A percentile compares a stretch with the other conserved stretches of the same genome.
Evolutionary conservation across 2,888 invertebrate genomes (phyloP).

Genomic region (Troilus luridus): DNA sequence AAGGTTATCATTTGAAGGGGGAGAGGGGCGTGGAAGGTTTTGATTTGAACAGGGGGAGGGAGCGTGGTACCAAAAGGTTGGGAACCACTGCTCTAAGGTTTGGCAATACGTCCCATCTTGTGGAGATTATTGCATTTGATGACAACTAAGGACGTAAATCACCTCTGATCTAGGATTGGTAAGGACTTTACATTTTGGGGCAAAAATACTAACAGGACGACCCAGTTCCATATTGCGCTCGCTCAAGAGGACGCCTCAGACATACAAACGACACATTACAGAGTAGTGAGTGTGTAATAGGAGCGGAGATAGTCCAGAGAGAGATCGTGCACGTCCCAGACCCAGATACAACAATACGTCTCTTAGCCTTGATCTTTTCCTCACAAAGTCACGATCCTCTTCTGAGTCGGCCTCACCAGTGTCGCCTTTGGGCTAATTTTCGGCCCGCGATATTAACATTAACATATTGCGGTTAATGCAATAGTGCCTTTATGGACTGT

Average conservation of each 20-base stretch:
- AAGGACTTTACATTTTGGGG: neutral
- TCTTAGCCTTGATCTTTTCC: slow-evolving; percentile 13
- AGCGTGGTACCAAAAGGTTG: no score
- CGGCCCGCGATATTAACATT: neutral
- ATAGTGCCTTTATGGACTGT: neutral
- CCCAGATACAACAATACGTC: slow-evolving; percentile 35
- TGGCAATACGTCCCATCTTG: neutral
- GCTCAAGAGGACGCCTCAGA: neutral
- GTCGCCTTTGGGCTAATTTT: neutral
- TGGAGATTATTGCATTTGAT: neutral
- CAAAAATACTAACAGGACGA: neutral
- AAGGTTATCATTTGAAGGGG: no score
- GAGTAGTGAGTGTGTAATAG: neutral
- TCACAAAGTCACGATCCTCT: slow-evolving; percentile 19
- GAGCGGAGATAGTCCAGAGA: neutral
- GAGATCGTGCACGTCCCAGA: slow-evolving; percentile 43
- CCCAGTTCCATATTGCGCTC: neutral
- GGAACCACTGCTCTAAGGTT: no score
- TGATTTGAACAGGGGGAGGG: no score
- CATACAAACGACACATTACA: slow-evolving; percentile 22
- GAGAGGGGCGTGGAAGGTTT: no score
- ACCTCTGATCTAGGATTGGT: neutral
- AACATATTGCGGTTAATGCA: neutral
- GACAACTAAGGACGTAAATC: neutral
- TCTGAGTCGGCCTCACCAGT: neutral